phyloP scores from a whole-genome alignment of 2,797 vertebrate genomes.

The Neoniphon sammara region DNA sequence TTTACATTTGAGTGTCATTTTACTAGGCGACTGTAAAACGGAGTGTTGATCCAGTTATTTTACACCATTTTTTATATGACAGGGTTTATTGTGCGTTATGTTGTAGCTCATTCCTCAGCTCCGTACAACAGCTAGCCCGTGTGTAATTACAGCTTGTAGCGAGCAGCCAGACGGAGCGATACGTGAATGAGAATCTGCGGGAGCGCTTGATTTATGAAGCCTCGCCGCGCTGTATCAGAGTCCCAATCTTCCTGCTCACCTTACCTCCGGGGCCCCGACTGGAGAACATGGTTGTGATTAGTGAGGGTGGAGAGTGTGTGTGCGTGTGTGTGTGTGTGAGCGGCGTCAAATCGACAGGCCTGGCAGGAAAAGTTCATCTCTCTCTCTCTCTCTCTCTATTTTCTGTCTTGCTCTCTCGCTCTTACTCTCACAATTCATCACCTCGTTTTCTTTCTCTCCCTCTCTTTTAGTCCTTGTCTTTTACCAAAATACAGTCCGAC shows the following conservation, averaged over 20 bases:
- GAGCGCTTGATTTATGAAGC: conserved; percentile 92
- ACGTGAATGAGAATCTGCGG: conserved; percentile 89
- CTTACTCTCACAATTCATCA: neutral
- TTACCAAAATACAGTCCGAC: too few species aligned
- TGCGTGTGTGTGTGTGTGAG: neutral
- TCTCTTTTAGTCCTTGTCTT: too few species aligned
- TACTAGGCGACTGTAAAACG: conserved; percentile 89
- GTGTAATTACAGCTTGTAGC: conserved; percentile 97
- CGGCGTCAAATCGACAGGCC: neutral
- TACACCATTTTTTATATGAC: conserved; percentile 94
- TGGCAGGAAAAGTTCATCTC: neutral
- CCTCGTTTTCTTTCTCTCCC: too few species aligned
- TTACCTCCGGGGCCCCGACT: conserved; percentile 84
- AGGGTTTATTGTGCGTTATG: conserved; percentile 94
- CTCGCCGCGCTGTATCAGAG: conserved; percentile 83
- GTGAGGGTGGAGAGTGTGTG: conserved; percentile 62
- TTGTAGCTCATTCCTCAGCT: conserved; percentile 91
- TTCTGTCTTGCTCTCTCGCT: neutral
- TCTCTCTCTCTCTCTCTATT: conserved; percentile 2
- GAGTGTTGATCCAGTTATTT: conserved; percentile 94
- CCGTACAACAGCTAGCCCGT: conserved; percentile 87
- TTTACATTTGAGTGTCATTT: conserved; percentile 84
- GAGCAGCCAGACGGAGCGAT: conserved; percentile 90
- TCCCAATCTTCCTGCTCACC: conserved; percentile 89
- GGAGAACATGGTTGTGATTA: conserved; percentile 84